Base-by-base conservation (phyloP, 2,113 vertebrate genomes). In the Limanda limanda region DNA sequence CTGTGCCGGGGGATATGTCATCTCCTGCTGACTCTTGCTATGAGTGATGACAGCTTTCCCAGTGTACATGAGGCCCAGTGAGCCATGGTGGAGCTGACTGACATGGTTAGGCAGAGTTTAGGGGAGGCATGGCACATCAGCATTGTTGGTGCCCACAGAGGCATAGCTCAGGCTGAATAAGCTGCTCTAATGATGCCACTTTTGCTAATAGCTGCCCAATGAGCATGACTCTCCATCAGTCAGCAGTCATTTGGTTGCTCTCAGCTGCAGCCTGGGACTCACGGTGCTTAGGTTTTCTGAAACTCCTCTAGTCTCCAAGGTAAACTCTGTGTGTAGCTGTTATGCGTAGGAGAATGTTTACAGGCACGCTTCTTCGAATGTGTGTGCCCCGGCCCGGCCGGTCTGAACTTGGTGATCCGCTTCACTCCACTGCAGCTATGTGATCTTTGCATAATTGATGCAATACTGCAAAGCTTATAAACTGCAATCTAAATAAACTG, bases 401-500 rank as follows among this genome's bases (percentile, higher is more conserved):
- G 77, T 76, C 71, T 74, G 68, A 91, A 81, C 54, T 58, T 42
- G 27, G 55, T 48, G 75, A 79, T 74, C 66, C 86, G 90, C 82
- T 91, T 86, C 86, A 81, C 82, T 79, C 78, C 81, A 70, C 60
- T 83, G 86, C 74, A 68, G 56, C 52, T 72, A 45, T 80, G 78
- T 73, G 79, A 61, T 70, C 24, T 70, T 61, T 59, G 27, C 55
- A 69, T 52, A 62, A 76, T 77, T 81, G 62, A 78, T 76, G 74
- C 74, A 84, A 71, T 52, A 56, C 58, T 89, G 74, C 72, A 75
- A 85, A 88, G 78, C 68, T 71, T n/a, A n/a, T 27, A 27, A 27
- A 27, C 25, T 27, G 56, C 63, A 81, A 76, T 89, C 78, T 88
- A 89, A 93, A 90, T 82, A 92, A 90, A 88, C 71, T 74, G 68